Conservation (phyloP, 2,888 invertebrate species). For the Heteropelma amictum region DNA sequence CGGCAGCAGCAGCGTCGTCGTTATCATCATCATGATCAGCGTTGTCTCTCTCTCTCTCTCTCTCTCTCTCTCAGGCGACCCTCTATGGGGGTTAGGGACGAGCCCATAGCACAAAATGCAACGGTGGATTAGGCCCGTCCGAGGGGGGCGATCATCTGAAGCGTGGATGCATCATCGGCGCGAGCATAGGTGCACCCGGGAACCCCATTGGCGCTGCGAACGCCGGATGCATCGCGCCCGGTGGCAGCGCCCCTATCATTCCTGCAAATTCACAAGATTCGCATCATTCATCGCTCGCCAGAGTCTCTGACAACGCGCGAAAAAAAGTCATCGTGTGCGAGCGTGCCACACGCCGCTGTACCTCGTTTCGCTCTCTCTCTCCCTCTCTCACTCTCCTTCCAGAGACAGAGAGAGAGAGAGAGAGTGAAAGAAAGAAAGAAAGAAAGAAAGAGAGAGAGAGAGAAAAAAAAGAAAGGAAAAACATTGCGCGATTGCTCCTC, state of each 20-base stretch:
- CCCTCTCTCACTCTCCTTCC: too few relatives aligned
- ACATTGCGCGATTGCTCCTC: too few relatives aligned
- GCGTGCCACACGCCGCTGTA: too few relatives aligned
- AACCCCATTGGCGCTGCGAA: constrained; percentile 79
- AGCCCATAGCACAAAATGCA: constrained; percentile 81
- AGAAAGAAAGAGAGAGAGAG: too few relatives aligned
- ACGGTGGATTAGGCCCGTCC: constrained; percentile 79
- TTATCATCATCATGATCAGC: too few relatives aligned
- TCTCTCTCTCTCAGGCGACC: constrained; percentile 22
- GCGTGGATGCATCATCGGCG: constrained; percentile 90
- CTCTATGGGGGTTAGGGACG: constrained; percentile 78
- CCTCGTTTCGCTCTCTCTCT: too few relatives aligned
- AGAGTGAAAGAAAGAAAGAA: too few relatives aligned
- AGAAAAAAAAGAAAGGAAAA: too few relatives aligned
- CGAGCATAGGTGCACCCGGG: constrained; percentile 79
- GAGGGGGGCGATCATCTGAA: constrained; percentile 89
- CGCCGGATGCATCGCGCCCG: constrained; percentile 79
- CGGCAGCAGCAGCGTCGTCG: too few relatives aligned
- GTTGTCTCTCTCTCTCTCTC: background rate
- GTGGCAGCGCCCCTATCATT: constrained; percentile 77
- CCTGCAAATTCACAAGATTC: constrained; percentile 71
- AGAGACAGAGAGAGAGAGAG: too few relatives aligned
- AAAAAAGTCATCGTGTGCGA: too few relatives aligned
- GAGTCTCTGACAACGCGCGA: background rate
- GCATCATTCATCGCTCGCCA: constrained; percentile 29